Evolutionary conservation across 2,797 vertebrate genomes (phyloP).

Genomic region (Vultur gryphus): DNA sequence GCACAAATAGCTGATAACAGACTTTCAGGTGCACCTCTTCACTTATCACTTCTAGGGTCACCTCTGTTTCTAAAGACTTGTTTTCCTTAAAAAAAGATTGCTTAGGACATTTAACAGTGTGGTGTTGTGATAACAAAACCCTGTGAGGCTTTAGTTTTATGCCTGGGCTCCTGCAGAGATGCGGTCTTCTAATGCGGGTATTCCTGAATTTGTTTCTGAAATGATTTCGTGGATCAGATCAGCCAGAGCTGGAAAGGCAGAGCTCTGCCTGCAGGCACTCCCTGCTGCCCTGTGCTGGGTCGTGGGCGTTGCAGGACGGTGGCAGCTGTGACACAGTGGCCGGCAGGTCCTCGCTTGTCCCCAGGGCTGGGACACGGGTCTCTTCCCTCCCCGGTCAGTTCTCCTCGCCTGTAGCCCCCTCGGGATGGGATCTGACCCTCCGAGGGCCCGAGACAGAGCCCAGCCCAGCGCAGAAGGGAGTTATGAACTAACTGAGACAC

Average conservation of each 20-base stretch:
- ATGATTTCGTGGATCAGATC: background rate
- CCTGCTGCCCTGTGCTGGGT: background rate
- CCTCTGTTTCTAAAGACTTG: constrained; percentile 77
- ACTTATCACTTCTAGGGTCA: constrained; percentile 76
- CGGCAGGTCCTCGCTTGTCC: accelerated
- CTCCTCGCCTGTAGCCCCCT: background rate
- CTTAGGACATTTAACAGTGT: constrained; percentile 62
- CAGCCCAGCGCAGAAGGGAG: background rate
- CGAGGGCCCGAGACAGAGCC: background rate
- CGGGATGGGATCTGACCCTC: too few species aligned
- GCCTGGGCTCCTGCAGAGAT: background rate
- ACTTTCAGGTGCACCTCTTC: constrained; percentile 73
- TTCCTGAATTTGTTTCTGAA: background rate
- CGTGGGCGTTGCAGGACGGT: accelerated
- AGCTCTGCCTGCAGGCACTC: background rate
- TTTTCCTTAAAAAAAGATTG: constrained; percentile 74
- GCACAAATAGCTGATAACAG: constrained; percentile 76
- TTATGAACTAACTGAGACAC: background rate
- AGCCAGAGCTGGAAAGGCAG: background rate
- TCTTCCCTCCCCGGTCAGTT: background rate
- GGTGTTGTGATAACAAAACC: constrained; percentile 56
- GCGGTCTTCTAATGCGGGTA: background rate
- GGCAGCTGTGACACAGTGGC: accelerated
- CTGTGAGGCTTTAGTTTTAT: background rate
- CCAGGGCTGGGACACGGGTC: accelerated